Evolutionary conservation across 2,888 invertebrate genomes (phyloP), one percentile per base, ranked within the genome.

Genomic region (Troides helena): DNA sequence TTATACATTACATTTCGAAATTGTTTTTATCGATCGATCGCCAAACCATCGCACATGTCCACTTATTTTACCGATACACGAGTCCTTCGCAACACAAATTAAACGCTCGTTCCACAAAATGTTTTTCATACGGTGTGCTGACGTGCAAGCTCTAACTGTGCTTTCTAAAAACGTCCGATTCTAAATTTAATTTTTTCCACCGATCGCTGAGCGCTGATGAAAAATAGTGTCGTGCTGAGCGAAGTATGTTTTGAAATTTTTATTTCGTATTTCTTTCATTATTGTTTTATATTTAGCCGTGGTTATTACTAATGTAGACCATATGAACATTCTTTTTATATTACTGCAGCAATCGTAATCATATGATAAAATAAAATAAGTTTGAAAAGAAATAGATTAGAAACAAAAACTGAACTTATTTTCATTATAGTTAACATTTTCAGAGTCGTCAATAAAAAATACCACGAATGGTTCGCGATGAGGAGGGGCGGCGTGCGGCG

Each of bases 401-500:
- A 82, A 85, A 77, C 76, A 74, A 73, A 80, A 77, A 72, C 78
- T 82, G 82, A 53, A 30, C 21, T 63, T 83, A 85, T 86, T 85
- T 79, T 79, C 81, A 85, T 86, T 85, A 79, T 80, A 86, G 85
- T 70, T 70, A 70, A 70, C 81, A 85, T 88, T 88, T 86, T 85
- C 81, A 84, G 85, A 90, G 89, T 90, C 90, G 90, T 92, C 92
- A 89, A 90, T 92, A 92, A 92, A 92, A 92, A 92, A 92, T 92
- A 87, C 91, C 92, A 88, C 85, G 89, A 89, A 91, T 92, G 85
- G 90, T 86, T 90, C 85, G 86, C 88, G 88, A 88, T 88, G 86
- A 87, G 85, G 84, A 86, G 87, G 87, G 88, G 89, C 75, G 88
- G 89, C 85, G 88, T 84, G 87, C 86, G 90, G 89, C 90, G 90